phyloP scores from a whole-genome alignment of 2,797 vertebrate species.

The Sternotherus odoratus region DNA sequence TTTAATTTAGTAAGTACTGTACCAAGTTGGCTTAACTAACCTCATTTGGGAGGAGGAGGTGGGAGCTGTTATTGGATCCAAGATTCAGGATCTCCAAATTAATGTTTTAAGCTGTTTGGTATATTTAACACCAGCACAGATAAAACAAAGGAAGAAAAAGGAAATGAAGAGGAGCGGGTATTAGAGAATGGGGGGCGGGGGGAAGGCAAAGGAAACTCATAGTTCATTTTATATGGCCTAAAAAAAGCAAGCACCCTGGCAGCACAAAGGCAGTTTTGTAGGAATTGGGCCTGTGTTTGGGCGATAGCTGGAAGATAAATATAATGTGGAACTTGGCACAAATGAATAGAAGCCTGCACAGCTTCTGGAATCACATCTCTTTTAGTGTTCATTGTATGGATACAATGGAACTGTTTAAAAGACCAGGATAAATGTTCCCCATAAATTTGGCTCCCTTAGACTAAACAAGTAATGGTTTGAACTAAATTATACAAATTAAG shows the following conservation, averaged over 20 bases:
- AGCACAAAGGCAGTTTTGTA: constrained; percentile 58
- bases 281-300: constrained; percentile 73
- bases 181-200: constrained; percentile 11
- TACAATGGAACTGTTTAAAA: constrained; percentile 71
- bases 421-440: constrained; percentile 71
- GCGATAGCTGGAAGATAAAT: constrained; percentile 78
- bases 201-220: constrained; percentile 60
- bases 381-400: constrained; percentile 68
- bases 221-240: constrained; percentile 64
- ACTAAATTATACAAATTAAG: constrained; percentile 72
- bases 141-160: constrained; percentile 40
- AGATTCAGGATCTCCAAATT: constrained; percentile 29
- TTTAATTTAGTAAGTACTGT: not conserved
- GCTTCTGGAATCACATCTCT: constrained; percentile 70
- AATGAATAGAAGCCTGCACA: constrained; percentile 57
- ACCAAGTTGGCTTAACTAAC: not conserved
- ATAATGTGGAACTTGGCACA: constrained; percentile 73
- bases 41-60: not conserved
- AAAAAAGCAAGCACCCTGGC: constrained; percentile 62
- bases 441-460: constrained; percentile 73
- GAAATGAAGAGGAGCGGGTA: constrained; percentile 7
- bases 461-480: constrained; percentile 70
- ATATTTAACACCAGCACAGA: constrained; percentile 34
- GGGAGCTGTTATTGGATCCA: not conserved
- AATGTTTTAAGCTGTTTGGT: constrained; percentile 36